Evolutionary conservation across 2,113 vertebrate genomes (phyloP), one percentile per base, ranked within the genome.

Genomic region (Petrocephalus zakoni): DNA sequence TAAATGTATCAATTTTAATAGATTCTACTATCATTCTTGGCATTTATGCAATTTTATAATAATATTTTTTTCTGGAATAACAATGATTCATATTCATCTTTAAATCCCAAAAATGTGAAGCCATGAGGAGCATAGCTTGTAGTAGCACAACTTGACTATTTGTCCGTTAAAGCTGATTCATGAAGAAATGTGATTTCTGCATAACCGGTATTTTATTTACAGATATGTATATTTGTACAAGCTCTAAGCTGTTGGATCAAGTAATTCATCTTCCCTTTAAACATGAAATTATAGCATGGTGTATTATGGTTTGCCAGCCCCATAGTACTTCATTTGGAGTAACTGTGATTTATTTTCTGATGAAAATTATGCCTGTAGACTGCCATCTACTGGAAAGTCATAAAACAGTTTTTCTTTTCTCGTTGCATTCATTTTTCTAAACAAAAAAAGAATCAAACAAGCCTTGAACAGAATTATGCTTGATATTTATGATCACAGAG

Each of bases 311-410:
- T 85, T 34, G 17, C 72, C 34, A 78, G 13, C 72, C 17, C 34
- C 72, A 78, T 47, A 19, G 34, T 47, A 49, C 21, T 83, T 83
- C 19, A 53, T 47, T 47, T 51, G 2, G n/a, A 37, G 17, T 46
- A 52, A 55, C 13, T 55, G 52, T 17, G 56, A 87, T 42, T 37
- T 46, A 46, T 61, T 87, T 87, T 64, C 55, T 13, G 29, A 61
- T 37, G 21, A 64, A 51, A 87, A 56, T 68, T 21, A 55, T 91
- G 90, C 90, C 90, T 82, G 88, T 87, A 85, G 51, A 92, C 89
- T 90, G 88, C 92, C 92, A 90, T 92, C 92, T 93, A 55, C 89
- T 91, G 92, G 58, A 87, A 78, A 58, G 46, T 25, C 56, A 68
- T 47, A 82, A 87, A 88, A 29, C 25, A 78, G 86, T 72, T 53